phyloP scores from a whole-genome alignment of 2,888 invertebrate genomes.

The Lycocerus yunnanus region DNA sequence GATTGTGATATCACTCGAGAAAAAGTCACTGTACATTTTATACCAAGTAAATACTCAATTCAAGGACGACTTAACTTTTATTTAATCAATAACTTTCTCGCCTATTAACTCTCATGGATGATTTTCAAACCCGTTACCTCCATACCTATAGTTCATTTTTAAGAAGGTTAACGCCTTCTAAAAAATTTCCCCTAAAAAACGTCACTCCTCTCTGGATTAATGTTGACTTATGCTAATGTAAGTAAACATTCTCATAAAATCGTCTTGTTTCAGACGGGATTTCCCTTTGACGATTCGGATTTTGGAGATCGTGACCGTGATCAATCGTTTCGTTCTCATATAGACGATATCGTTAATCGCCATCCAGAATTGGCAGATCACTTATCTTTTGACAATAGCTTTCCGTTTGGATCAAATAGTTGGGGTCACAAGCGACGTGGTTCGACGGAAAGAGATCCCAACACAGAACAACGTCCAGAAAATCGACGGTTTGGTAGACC shows the following conservation, averaged over 20 bases:
- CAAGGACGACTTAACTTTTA: neutral
- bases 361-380: slow-evolving; percentile 79
- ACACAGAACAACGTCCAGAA: slow-evolving; percentile 55
- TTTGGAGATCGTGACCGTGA: slow-evolving; percentile 34
- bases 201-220: neutral
- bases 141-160: no score
- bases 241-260: neutral
- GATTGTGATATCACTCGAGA: neutral
- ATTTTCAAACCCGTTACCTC: neutral
- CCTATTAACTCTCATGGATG: neutral
- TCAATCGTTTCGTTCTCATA: slow-evolving; percentile 58
- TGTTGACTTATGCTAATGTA: neutral
- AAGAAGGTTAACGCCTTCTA: neutral
- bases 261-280: slow-evolving; percentile 61
- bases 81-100: neutral
- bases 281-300: slow-evolving; percentile 68
- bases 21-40: neutral
- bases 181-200: neutral
- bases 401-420: slow-evolving; percentile 51
- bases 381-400: slow-evolving; percentile 53
- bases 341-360: slow-evolving; percentile 72
- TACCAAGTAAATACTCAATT: neutral
- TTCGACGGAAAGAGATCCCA: slow-evolving; percentile 58
- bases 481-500: slow-evolving; percentile 56
- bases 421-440: slow-evolving; percentile 51